Percentiles rank a stretch among this genome's conserved stretches.
Conservation (phyloP, 2,113 vertebrate species). For the Tilapia sparmanii region DNA sequence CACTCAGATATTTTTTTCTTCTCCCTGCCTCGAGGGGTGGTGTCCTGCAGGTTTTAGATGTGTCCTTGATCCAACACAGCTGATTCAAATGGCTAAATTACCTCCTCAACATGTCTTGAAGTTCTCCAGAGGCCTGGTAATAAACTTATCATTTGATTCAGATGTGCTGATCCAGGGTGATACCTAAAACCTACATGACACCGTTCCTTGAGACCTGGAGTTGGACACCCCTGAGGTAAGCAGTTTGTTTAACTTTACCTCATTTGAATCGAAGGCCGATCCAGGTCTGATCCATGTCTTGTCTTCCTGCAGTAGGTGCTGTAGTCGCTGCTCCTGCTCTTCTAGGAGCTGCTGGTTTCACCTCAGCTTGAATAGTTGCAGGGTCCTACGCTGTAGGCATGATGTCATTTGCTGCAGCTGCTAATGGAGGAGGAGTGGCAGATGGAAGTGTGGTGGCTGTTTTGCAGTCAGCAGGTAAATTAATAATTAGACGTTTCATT, state of each 20-base stretch:
- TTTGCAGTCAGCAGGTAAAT: neutral
- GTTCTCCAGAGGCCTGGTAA: neutral
- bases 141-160: neutral
- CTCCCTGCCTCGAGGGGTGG: accelerated
- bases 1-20: neutral
- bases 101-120: neutral
- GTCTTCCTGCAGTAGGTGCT: neutral
- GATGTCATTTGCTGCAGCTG: neutral
- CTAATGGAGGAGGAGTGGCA: neutral
- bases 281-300: neutral
- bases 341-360: neutral
- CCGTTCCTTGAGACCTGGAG: accelerated
- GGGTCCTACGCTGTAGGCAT: too few relatives aligned
- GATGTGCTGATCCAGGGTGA: neutral
- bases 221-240: neutral
- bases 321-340: neutral
- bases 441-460: accelerated
- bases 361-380: neutral
- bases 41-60: neutral
- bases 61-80: neutral
- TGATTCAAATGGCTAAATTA: neutral
- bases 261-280: accelerated
- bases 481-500: neutral
- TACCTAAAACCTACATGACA: accelerated
- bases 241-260: neutral